Evolutionary conservation across 2,888 invertebrate genomes (phyloP).

Genomic region (Ennomos fuscantarius): DNA sequence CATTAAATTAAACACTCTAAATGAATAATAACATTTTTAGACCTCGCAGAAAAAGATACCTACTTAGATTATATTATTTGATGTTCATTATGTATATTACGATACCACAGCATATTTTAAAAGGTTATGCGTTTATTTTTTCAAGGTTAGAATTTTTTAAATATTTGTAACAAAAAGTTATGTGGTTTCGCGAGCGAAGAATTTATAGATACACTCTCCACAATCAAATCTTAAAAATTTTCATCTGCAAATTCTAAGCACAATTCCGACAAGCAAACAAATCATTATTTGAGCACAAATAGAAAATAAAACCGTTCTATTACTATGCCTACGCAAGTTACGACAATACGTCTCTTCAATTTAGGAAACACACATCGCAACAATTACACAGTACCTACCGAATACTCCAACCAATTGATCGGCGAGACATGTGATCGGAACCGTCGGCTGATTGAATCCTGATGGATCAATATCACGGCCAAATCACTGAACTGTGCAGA

Average conservation of each 20-base stretch:
- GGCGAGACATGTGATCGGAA: constrained; percentile 50
- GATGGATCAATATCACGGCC: constrained; percentile 72
- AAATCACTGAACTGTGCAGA: constrained; percentile 49
- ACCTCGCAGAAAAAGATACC: too few species aligned
- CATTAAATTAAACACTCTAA: neutral
- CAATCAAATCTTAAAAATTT: too few species aligned
- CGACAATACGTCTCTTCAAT: constrained; percentile 3
- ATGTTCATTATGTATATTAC: too few species aligned
- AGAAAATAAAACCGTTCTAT: constrained; percentile 1
- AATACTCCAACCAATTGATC: constrained; percentile 43
- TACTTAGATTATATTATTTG: too few species aligned
- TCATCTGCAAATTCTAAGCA: too few species aligned
- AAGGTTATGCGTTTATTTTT: too few species aligned
- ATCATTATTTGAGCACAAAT: neutral
- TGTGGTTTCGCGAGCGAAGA: too few species aligned
- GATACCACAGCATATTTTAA: too few species aligned
- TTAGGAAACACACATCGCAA: constrained; percentile 11
- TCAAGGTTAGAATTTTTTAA: too few species aligned
- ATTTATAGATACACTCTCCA: too few species aligned
- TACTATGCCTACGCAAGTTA: neutral
- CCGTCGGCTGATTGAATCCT: constrained; percentile 58
- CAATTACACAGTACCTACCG: constrained; percentile 38
- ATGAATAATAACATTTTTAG: neutral
- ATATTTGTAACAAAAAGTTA: too few species aligned
- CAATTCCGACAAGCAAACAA: neutral